Percentiles rank a stretch among this genome's conserved stretches.
These are phyloP conservation scores for Porites rus DNA, from an alignment of 92 coral and sea anemone genomes.

Conservation along the genomic window DNA sequence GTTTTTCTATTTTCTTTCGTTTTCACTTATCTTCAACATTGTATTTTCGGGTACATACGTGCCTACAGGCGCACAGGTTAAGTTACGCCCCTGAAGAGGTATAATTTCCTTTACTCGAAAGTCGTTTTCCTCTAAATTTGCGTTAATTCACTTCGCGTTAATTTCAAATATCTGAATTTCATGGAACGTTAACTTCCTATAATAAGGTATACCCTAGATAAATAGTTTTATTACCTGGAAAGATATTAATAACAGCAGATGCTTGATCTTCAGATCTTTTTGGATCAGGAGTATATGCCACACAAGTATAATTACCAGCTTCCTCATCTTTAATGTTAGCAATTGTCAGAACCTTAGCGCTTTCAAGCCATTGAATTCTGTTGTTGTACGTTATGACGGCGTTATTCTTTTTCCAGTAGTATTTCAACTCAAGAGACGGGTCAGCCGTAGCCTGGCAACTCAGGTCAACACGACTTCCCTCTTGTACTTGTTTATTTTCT, in stretches of 20 bases:
- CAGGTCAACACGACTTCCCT: conserved; percentile 59
- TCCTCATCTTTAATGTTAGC: conserved; percentile 52
- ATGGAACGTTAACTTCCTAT: too few relatives aligned
- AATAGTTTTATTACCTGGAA: conserved; percentile 59
- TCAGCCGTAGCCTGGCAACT: conserved; percentile 72
- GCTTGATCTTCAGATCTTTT: conserved; percentile 71
- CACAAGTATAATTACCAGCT: conserved; percentile 86
- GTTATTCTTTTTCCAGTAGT: conserved; percentile 74
- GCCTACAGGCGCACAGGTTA: too few relatives aligned
- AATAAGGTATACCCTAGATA: too few relatives aligned
- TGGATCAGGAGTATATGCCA: conserved; percentile 80
- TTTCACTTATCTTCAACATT: too few relatives aligned
- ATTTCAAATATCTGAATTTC: too few relatives aligned
- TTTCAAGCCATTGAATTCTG: conserved; percentile 53
- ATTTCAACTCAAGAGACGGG: conserved; percentile 26
- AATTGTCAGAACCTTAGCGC: conserved; percentile 54
- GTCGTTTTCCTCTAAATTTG: too few relatives aligned
- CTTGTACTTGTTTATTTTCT: conserved; percentile 13
- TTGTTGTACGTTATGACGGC: conserved; percentile 23
- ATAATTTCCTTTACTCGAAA: too few relatives aligned
- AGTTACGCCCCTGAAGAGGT: too few relatives aligned
- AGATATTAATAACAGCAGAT: conserved; percentile 63
- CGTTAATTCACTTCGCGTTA: too few relatives aligned
- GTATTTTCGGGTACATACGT: too few relatives aligned
- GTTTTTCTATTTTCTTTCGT: too few relatives aligned